Evolutionary conservation across 2,113 vertebrate species (phyloP).

Genomic region (Rynchops niger): DNA sequence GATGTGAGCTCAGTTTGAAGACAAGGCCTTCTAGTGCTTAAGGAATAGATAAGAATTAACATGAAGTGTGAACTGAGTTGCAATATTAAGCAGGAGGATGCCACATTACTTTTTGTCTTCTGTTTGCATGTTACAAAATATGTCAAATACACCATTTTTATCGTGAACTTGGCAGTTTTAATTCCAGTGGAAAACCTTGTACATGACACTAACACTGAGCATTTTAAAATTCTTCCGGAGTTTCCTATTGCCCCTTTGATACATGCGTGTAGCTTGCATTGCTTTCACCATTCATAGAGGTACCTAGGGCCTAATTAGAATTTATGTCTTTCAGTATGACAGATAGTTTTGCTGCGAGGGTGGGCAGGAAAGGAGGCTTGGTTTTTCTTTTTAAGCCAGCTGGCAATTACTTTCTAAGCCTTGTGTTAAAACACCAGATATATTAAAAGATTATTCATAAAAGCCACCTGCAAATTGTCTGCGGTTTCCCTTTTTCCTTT

Average conservation of each 20-base stretch:
- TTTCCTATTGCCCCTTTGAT: not conserved
- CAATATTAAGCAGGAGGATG: not conserved
- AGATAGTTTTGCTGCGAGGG: not conserved
- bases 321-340: not conserved
- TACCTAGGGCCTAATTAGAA: not conserved
- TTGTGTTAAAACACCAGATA: not conserved
- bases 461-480: not conserved
- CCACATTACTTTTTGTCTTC: not conserved
- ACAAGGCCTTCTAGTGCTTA: not conserved
- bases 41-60: not conserved
- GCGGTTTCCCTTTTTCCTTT: not conserved
- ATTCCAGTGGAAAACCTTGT: not conserved
- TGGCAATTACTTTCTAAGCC: not conserved
- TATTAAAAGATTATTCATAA: not conserved
- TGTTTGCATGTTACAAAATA: not conserved
- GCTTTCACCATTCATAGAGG: not conserved
- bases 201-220: not conserved
- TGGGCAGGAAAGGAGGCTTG: not conserved
- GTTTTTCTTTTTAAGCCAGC: not conserved
- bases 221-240: not conserved
- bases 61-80: not conserved
- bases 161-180: not conserved
- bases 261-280: not conserved
- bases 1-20: not conserved
- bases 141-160: not conserved